phyloP scores from a whole-genome alignment of 2,113 vertebrate species.

The Hyaena hyaena region DNA sequence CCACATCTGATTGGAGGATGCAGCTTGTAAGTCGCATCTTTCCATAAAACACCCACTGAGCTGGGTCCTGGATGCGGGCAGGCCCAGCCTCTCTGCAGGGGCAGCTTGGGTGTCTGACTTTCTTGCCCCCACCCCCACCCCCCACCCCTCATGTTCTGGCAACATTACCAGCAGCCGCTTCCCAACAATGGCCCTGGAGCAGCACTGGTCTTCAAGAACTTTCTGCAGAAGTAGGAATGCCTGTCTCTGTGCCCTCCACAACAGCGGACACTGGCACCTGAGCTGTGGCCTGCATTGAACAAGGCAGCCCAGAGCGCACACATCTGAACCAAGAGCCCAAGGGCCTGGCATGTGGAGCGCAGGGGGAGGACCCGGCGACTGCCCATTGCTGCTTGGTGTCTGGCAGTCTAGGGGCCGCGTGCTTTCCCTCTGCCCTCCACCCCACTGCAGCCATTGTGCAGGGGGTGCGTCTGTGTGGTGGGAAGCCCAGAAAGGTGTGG shows the following conservation, averaged over 20 bases:
- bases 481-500: background rate
- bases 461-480: background rate
- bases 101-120: background rate
- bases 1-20: background rate
- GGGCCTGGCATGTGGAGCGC: accelerated
- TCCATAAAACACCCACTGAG: background rate
- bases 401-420: background rate
- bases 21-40: accelerated
- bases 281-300: background rate
- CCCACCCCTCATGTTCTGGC: background rate
- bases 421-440: too few species aligned
- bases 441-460: background rate
- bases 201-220: background rate
- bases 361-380: accelerated
- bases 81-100: background rate
- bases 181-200: accelerated
- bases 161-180: background rate
- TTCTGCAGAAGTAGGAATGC: background rate
- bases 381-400: background rate
- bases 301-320: too few species aligned
- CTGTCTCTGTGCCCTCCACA: background rate
- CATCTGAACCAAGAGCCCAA: background rate
- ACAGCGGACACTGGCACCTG: background rate
- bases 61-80: background rate
- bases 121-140: background rate